Evolutionary conservation across 2,797 vertebrate species (phyloP).

Genomic region (Hybognathus amarus): DNA sequence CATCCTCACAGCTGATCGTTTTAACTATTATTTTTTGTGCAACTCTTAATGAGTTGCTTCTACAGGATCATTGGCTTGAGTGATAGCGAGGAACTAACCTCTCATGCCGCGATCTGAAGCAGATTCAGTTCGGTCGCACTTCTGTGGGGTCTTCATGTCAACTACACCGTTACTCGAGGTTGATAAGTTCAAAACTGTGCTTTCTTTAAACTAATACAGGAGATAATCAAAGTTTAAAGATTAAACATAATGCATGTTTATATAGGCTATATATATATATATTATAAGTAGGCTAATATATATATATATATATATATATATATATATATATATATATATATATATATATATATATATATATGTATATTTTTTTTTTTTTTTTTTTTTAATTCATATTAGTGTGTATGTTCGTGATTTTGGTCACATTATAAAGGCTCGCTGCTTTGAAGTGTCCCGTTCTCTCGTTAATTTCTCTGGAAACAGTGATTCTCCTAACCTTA

Average conservation of each 20-base stretch:
- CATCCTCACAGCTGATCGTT: constrained; percentile 86
- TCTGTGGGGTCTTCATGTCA: constrained; percentile 53
- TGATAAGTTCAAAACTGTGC: no score
- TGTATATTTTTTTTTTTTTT: no score
- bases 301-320: no score
- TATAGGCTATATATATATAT: not conserved
- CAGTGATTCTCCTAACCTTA: constrained; percentile 70
- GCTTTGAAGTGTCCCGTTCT: constrained; percentile 56
- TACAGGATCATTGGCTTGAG: constrained; percentile 93
- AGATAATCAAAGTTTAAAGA: not conserved
- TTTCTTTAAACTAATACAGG: not conserved
- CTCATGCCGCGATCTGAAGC: constrained; percentile 78
- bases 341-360: no score
- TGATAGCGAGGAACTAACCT: constrained; percentile 94
- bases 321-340: no score
- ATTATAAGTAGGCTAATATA: no score
- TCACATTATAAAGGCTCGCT: not conserved
- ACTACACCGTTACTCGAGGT: not conserved
- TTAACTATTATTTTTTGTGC: constrained; percentile 92
- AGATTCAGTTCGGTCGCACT: constrained; percentile 69
- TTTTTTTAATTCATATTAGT: not conserved
- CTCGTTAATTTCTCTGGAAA: constrained; percentile 78
- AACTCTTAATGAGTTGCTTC: constrained; percentile 96
- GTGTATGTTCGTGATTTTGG: not conserved
- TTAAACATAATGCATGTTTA: not conserved